A percentile compares a stretch with the other conserved stretches of the same genome.
Evolutionary conservation across 2,888 invertebrate species (phyloP).

Genomic region (Strigamia crassipes): DNA sequence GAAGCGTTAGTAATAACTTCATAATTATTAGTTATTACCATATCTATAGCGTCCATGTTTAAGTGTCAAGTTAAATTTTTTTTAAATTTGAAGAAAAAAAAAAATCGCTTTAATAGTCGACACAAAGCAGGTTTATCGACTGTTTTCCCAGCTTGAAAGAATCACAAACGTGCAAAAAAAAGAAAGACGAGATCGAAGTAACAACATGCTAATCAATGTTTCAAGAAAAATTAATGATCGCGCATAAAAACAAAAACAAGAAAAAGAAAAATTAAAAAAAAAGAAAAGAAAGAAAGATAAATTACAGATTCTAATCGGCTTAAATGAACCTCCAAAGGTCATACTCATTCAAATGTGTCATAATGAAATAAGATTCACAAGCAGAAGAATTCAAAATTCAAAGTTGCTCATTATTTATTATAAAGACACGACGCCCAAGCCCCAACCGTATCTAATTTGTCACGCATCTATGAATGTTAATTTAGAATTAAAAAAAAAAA

Average conservation of each 20-base stretch:
- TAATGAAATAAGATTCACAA: background rate
- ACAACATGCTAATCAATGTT: background rate
- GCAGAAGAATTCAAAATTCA: background rate
- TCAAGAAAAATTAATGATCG: background rate
- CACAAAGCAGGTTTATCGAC: background rate
- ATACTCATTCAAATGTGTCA: background rate
- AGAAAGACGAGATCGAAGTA: background rate
- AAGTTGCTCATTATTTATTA: slow-evolving; percentile 3
- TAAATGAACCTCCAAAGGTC: background rate
- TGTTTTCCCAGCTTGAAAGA: background rate
- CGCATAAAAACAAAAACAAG: background rate
- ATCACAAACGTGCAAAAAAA: background rate
- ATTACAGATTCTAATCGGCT: background rate
- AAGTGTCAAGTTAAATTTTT: background rate
- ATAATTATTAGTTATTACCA: too few species aligned
- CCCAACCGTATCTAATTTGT: background rate
- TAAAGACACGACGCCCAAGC: too few species aligned
- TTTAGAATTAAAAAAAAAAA: too few species aligned
- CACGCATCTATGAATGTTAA: too few species aligned
- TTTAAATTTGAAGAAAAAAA: background rate
- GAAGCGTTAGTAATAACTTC: too few species aligned
- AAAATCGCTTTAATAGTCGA: background rate
- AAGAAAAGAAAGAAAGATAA: background rate
- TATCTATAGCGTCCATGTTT: too few species aligned
- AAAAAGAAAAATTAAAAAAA: background rate